Conservation (phyloP, 2,113 vertebrate species). For the Calyptomena viridis region DNA sequence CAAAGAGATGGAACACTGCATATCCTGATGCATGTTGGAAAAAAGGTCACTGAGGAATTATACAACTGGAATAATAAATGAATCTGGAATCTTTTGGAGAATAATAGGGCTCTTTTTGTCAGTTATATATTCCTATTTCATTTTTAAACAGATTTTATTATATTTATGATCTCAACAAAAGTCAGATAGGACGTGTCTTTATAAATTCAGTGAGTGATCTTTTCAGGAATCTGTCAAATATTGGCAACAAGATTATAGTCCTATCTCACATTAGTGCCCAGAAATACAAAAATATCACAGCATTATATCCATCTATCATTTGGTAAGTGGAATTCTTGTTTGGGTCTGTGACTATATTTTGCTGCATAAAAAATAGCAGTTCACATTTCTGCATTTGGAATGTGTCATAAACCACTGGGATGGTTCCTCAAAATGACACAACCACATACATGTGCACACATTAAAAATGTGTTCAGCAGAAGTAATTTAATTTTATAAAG, state of each 20-base stretch:
- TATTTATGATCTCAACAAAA: not conserved
- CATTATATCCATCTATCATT: not conserved
- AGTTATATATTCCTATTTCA: not conserved
- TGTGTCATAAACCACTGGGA: not conserved
- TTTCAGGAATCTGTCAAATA: not conserved
- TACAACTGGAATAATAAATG: not conserved
- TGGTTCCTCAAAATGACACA: not conserved
- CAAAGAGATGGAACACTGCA: not conserved
- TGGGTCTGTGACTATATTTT: not conserved
- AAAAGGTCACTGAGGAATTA: not conserved
- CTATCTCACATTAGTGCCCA: not conserved
- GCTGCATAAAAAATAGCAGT: not conserved
- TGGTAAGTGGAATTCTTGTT: not conserved
- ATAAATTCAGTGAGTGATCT: not conserved
- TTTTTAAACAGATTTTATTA: not conserved
- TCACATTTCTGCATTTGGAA: not conserved
- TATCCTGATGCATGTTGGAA: not conserved
- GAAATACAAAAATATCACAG: not conserved
- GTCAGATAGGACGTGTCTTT: not conserved
- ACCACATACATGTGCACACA: fast-evolving
- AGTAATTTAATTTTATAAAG: not conserved
- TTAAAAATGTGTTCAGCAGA: not conserved
- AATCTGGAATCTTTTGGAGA: not conserved
- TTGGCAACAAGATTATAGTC: not conserved
- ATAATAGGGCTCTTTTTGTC: not conserved